Conservation (phyloP, 1,140 invertebrate genomes). For the Ceratoteleas bidentatus region DNA sequence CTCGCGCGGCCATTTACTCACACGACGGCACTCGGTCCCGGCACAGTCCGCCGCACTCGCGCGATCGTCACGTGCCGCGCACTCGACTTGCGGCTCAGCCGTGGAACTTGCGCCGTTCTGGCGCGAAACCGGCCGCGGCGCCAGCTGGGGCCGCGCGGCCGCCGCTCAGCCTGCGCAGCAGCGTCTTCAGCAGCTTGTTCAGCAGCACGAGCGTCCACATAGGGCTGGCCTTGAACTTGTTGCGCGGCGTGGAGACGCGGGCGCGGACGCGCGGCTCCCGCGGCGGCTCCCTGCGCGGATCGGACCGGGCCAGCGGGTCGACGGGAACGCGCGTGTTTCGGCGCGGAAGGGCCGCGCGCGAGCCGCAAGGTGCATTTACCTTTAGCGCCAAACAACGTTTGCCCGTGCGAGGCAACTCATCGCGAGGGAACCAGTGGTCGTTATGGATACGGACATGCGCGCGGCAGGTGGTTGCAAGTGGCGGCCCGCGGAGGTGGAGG, state of each 20-base stretch:
- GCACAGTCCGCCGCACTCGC: too few relatives aligned
- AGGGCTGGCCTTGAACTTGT: conserved; percentile 62
- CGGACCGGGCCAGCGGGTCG: neutral
- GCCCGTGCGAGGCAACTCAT: conserved; percentile 40
- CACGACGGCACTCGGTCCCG: too few relatives aligned
- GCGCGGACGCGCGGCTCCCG: neutral
- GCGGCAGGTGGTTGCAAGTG: too few relatives aligned
- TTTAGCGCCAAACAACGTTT: conserved; percentile 35
- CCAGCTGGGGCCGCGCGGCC: conserved; percentile 17
- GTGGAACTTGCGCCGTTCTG: conserved; percentile 53
- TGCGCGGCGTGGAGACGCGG: conserved; percentile 17
- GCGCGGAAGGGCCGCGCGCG: conserved; percentile 1
- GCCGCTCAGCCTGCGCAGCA: conserved; percentile 60
- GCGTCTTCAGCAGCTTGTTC: conserved; percentile 60
- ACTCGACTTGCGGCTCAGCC: conserved; percentile 37
- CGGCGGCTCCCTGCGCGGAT: neutral
- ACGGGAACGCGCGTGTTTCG: too few relatives aligned
- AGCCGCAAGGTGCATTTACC: conserved; percentile 37
- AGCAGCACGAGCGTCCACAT: conserved; percentile 71
- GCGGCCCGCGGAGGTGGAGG: too few relatives aligned
- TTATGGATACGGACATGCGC: conserved; percentile 62
- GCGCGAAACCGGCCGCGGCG: conserved; percentile 2
- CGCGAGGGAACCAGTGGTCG: conserved; percentile 40
- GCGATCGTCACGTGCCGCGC: too few relatives aligned
- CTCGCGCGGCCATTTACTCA: too few relatives aligned